These are phyloP conservation scores for Falcaria lacertinaria DNA, from an alignment of 2,888 invertebrate genomes.

Conservation along the genomic window DNA sequence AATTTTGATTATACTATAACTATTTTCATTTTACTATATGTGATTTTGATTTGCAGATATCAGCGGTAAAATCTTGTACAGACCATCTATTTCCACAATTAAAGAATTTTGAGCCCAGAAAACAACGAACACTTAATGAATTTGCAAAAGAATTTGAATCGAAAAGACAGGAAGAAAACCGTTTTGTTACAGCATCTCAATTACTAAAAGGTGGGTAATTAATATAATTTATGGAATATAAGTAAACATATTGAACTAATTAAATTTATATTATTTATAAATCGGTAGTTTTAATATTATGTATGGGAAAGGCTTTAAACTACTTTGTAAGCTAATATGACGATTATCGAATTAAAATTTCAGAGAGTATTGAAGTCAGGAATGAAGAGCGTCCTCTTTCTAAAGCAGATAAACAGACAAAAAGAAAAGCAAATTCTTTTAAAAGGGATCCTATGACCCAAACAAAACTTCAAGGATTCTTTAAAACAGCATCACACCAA, in stretches of 20 bases:
- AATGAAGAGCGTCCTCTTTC: conserved; percentile 46
- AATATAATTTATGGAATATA: conserved; percentile 1
- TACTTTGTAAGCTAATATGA: too few relatives aligned
- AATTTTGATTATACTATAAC: too few relatives aligned
- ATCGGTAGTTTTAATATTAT: too few relatives aligned
- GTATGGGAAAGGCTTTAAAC: too few relatives aligned
- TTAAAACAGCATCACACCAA: conserved; percentile 47
- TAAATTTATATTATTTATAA: too few relatives aligned
- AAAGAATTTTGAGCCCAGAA: conserved; percentile 75
- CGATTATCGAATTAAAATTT: too few relatives aligned
- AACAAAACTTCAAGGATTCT: conserved; percentile 67
- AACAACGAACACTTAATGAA: conserved; percentile 66
- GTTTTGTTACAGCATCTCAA: conserved; percentile 61
- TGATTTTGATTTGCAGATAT: conserved; percentile 81
- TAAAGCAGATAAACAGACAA: conserved; percentile 65
- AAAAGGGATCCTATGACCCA: conserved; percentile 72
- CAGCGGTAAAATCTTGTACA: conserved; percentile 79
- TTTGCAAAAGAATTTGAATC: conserved; percentile 72
- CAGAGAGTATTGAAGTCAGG: conserved; percentile 34
- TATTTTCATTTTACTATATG: too few relatives aligned
- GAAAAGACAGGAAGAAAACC: conserved; percentile 39
- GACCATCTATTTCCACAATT: conserved; percentile 74
- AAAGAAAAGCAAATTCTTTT: conserved; percentile 68
- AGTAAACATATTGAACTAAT: too few relatives aligned
- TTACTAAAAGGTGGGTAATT: conserved; percentile 51